Evolutionary conservation across 1,140 invertebrate genomes (phyloP), one percentile per base, ranked within the genome.

Genomic region (Apolygus lucorum): DNA sequence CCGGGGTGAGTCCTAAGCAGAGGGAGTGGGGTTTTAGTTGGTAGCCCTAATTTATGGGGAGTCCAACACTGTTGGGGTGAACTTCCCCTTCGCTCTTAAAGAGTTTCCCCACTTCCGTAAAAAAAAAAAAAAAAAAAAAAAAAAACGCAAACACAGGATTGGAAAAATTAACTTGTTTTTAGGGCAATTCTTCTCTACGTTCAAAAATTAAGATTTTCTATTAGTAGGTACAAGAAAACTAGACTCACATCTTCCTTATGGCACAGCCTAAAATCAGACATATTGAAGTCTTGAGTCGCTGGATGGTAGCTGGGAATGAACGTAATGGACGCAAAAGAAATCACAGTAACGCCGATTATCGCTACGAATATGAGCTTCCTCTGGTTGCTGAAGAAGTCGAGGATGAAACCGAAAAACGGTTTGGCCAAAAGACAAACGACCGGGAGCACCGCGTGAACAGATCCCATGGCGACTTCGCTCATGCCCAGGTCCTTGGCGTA

Each of bases 401-500:
- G 85, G 0, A 91, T 69, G 42, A 88, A 84, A 4, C 90, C 90
- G 74, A 90, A 87, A 1, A 82, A 69, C 1, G 89, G 88, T 77
- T 91, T 91, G 0, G 88, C 85, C 0, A 88, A 74, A 0, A 90
- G 82, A 81, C 87, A 90, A 14, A 88, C 75, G 17, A 90, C 79
- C 0, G 90, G 89, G 68, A 91, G 74, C 0, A 89, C 77, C 0
- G 86, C 86, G 0, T 84, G 88, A 63, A 91, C 84, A 21, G 82
- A 82, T 1, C 89, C 90, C 86, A 91, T 90, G 0, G 86, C 81
- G 1, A 84, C 78, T 0, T 88, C 81, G 0, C 88, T 87, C n/a
- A 91, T 81, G 0, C 89, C 89, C 42, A 91, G 76, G 77, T 91
- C 86, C 74, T 87, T 86, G 1, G 88, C 89, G 76, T 86, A 87